Percentiles rank a stretch among this genome's conserved stretches.
These are phyloP conservation scores for Elysia chlorotica DNA, from an alignment of 1,140 invertebrate genomes.

Conservation along the genomic window DNA sequence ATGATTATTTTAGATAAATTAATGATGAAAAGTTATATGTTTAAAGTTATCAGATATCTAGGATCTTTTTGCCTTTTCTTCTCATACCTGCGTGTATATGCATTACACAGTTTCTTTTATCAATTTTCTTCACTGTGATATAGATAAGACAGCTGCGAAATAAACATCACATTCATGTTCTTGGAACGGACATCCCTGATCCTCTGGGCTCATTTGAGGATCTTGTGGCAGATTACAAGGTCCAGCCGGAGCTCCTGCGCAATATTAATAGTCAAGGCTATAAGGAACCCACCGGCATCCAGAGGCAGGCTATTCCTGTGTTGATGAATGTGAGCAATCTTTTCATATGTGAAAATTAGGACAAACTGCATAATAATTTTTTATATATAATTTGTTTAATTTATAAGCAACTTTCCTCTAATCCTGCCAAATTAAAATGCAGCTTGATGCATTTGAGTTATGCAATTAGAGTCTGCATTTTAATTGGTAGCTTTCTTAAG, in stretches of 20 bases:
- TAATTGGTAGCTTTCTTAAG: too few species aligned
- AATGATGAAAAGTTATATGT: too few species aligned
- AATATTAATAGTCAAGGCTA: conserved; percentile 81
- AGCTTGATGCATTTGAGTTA: too few species aligned
- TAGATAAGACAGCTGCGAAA: conserved; percentile 79
- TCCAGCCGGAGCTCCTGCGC: conserved; percentile 67
- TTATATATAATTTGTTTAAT: too few species aligned
- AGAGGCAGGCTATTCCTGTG: conserved; percentile 90
- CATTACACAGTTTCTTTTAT: neutral
- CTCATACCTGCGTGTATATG: neutral
- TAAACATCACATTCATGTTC: conserved; percentile 75
- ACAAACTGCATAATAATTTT: too few species aligned
- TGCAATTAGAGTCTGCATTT: too few species aligned
- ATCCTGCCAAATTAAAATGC: too few species aligned
- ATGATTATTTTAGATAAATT: too few species aligned
- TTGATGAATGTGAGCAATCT: conserved; percentile 69
- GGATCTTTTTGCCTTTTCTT: neutral
- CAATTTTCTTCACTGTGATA: conserved; percentile 42
- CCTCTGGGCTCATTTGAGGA: conserved; percentile 75
- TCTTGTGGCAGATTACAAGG: conserved; percentile 60
- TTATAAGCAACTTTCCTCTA: too few species aligned
- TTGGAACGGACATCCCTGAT: conserved; percentile 76
- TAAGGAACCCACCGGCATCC: conserved; percentile 84
- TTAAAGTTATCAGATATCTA: neutral
- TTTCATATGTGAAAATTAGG: too few species aligned